A percentile compares a stretch with the other conserved stretches of the same genome.
Conservation (phyloP, 1,140 invertebrate genomes). For the Nasonia giraulti region DNA sequence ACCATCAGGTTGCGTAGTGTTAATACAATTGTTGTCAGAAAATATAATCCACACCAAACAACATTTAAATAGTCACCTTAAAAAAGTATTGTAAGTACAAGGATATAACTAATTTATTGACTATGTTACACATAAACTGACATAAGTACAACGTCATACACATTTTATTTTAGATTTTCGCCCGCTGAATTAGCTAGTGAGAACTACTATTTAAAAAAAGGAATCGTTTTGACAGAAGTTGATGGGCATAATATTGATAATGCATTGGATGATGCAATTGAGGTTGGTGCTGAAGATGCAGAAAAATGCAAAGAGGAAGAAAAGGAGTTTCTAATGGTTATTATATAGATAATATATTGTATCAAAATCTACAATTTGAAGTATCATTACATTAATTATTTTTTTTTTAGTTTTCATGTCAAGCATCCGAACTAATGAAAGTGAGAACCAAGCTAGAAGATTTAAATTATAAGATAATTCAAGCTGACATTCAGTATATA, state of each 20-base stretch:
- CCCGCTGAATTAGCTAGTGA: constrained; percentile 56
- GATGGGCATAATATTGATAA: constrained; percentile 69
- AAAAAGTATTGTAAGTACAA: constrained; percentile 70
- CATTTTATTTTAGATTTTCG: constrained; percentile 38
- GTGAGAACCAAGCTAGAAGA: constrained; percentile 67
- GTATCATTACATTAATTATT: constrained; percentile 40
- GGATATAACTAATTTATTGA: constrained; percentile 25
- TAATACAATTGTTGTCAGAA: constrained; percentile 69
- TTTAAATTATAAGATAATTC: constrained; percentile 71
- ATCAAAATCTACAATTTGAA: constrained; percentile 7
- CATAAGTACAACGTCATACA: constrained; percentile 50
- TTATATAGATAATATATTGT: not conserved
- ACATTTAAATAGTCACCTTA: constrained; percentile 68
- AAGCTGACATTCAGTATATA: constrained; percentile 71
- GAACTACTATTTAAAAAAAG: constrained; percentile 75
- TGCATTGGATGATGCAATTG: constrained; percentile 79
- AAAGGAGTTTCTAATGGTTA: constrained; percentile 67
- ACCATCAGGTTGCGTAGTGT: constrained; percentile 68
- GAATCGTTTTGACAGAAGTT: constrained; percentile 72
- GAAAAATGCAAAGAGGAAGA: constrained; percentile 70
- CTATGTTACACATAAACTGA: not conserved
- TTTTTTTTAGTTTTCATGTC: constrained; percentile 71
- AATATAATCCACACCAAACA: constrained; percentile 65
- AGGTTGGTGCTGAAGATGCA: constrained; percentile 78
- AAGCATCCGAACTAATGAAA: constrained; percentile 59